A percentile compares a stretch with the other conserved stretches of the same genome.
phyloP scores from a whole-genome alignment of 2,113 vertebrate genomes.

The Laticauda colubrina region DNA sequence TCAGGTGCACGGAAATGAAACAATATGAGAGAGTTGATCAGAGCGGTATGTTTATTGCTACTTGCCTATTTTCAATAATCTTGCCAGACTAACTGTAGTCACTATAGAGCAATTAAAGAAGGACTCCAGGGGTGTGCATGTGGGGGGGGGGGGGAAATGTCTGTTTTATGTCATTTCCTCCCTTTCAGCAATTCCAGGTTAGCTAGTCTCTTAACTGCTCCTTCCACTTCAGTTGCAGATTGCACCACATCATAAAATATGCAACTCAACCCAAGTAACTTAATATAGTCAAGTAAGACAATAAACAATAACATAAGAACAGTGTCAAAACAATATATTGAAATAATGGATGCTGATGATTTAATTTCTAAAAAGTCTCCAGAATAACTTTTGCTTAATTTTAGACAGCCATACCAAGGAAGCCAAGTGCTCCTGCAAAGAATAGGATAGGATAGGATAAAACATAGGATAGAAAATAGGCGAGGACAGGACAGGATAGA shows the following conservation, averaged over 20 bases:
- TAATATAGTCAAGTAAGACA: background rate
- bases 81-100: background rate
- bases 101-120: background rate
- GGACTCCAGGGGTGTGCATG: no score
- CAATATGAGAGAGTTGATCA: background rate
- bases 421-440: background rate
- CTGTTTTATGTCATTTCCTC: background rate
- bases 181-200: background rate
- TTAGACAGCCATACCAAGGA: background rate
- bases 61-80: background rate
- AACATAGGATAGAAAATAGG: no score
- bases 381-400: background rate
- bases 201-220: background rate
- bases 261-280: background rate
- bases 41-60: background rate
- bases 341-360: background rate
- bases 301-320: background rate
- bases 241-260: background rate
- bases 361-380: background rate
- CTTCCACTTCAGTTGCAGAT: background rate
- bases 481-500: no score
- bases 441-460: no score
- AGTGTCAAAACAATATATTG: background rate
- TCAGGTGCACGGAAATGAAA: background rate
- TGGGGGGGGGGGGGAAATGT: no score